These are phyloP conservation scores for Ferrisia virgata DNA, from an alignment of 2,888 invertebrate species.

Conservation along the genomic window DNA sequence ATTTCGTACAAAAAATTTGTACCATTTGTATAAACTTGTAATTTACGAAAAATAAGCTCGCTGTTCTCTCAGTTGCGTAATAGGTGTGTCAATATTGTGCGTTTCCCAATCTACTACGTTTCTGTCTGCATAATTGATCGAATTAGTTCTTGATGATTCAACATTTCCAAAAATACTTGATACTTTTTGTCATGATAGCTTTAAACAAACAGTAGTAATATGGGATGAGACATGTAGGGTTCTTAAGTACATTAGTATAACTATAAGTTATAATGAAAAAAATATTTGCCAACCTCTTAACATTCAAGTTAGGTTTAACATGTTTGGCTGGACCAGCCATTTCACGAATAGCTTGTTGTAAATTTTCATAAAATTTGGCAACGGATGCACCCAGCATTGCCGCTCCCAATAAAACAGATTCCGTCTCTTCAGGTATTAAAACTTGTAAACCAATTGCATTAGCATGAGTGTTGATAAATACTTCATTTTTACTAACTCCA, in stretches of 20 bases:
- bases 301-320: neutral
- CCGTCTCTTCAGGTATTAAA: conserved; percentile 72
- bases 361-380: conserved; percentile 64
- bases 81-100: no score
- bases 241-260: no score
- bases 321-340: conserved; percentile 66
- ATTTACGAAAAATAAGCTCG: no score
- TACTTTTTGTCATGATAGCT: conserved; percentile 82
- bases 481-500: conserved; percentile 78
- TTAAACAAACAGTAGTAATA: conserved; percentile 50
- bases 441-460: conserved; percentile 79
- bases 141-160: conserved; percentile 73
- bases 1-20: no score
- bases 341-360: conserved; percentile 60
- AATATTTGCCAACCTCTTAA: neutral
- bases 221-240: neutral
- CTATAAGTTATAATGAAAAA: neutral
- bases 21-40: no score
- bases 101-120: neutral
- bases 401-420: conserved; percentile 86
- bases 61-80: neutral
- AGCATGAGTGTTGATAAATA: conserved; percentile 84
- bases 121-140: conserved; percentile 62
- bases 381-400: conserved; percentile 86
- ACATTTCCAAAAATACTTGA: conserved; percentile 76